A percentile compares a stretch with the other conserved stretches of the same genome.
These are phyloP conservation scores for Heterochromis multidens DNA, from an alignment of 2,113 vertebrate genomes.

Conservation along the genomic window DNA sequence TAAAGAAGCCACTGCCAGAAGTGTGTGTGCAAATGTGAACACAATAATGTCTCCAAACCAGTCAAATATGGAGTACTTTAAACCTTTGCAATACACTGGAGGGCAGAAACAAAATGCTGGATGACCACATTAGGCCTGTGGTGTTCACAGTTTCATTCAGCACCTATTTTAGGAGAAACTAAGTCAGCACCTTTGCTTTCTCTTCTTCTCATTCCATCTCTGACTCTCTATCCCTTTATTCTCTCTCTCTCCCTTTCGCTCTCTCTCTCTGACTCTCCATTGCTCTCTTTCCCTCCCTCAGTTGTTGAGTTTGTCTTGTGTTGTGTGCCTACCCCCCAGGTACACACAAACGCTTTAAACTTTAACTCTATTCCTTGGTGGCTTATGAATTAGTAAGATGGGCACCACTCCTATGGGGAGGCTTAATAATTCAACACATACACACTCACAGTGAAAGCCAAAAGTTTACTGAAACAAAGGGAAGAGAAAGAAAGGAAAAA, in stretches of 20 bases:
- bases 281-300: not conserved
- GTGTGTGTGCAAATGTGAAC: not conserved
- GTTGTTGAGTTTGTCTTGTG: slow-evolving; percentile 66
- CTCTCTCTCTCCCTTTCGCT: not conserved
- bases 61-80: not conserved
- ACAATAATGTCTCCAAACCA: not conserved
- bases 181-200: not conserved
- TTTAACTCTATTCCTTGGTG: slow-evolving; percentile 80
- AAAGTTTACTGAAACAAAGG: slow-evolving; percentile 80
- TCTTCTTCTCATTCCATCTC: not conserved
- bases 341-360: slow-evolving; percentile 72
- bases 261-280: slow-evolving; percentile 4
- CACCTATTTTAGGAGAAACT: slow-evolving; percentile 3
- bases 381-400: slow-evolving; percentile 84
- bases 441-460: slow-evolving; percentile 67
- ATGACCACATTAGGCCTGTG: slow-evolving; percentile 43
- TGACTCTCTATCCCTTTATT: slow-evolving; percentile 4
- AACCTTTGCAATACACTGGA: slow-evolving; percentile 25
- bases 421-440: slow-evolving; percentile 82
- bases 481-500: slow-evolving; percentile 21
- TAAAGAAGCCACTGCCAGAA: not conserved
- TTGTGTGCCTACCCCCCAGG: slow-evolving; percentile 56
- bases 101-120: slow-evolving; percentile 11
- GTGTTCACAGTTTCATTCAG: not conserved
- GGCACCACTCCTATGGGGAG: slow-evolving; percentile 75